These are phyloP conservation scores for Aplysina aerophoba DNA, from an alignment of 37 sponge, comb jelly and placozoan genomes.

Conservation along the genomic window DNA sequence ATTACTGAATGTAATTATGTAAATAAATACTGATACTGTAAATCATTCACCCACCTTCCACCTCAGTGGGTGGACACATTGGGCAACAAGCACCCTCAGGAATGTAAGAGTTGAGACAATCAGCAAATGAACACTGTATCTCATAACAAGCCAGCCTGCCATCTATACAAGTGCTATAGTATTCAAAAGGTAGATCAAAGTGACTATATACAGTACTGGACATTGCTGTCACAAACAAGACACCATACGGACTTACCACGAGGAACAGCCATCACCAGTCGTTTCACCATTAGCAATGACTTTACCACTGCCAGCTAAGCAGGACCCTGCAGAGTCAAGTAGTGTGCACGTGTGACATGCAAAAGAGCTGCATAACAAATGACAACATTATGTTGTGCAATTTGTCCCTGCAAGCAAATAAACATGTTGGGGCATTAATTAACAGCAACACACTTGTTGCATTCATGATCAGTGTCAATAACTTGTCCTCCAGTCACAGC, in stretches of 20 bases:
- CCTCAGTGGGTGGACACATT: background rate
- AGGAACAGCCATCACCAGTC: background rate
- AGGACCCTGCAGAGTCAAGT: background rate
- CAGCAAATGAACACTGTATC: background rate
- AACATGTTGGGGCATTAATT: no score
- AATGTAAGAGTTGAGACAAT: background rate
- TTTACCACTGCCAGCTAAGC: background rate
- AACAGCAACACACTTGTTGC: no score
- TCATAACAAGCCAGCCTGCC: background rate
- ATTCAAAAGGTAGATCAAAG: no score
- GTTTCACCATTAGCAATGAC: background rate
- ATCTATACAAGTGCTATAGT: background rate
- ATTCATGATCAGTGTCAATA: no score
- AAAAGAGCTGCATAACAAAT: no score
- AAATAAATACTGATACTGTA: no score
- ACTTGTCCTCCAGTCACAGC: constrained; percentile 1
- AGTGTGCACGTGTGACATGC: no score
- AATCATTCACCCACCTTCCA: no score
- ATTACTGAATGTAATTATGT: no score
- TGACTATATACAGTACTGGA: no score
- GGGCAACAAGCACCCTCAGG: constrained; percentile 20
- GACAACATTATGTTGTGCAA: no score
- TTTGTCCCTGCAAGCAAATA: no score
- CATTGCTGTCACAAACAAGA: background rate
- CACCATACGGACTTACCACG: background rate